Percentiles rank a stretch among this genome's conserved stretches.
Conservation (phyloP, 2,113 vertebrate genomes). For the Centropus bengalensis region DNA sequence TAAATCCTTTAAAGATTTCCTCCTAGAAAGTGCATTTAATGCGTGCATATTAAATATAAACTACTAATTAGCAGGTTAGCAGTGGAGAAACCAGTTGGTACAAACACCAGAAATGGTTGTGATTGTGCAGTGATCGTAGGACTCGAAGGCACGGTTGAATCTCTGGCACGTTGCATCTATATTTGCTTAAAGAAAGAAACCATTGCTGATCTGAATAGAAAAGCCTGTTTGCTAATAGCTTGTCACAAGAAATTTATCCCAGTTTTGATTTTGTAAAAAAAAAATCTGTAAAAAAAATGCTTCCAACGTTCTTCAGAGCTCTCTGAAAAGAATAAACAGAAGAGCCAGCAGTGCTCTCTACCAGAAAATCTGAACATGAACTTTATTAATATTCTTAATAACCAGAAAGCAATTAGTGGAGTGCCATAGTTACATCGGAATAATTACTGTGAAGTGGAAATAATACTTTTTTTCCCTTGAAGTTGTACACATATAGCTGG, state of each 20-base stretch:
- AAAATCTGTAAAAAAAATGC: not conserved
- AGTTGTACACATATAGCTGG: not conserved
- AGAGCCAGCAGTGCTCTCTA: not conserved
- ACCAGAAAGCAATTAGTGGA: conserved; percentile 2
- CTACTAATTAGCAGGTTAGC: not conserved
- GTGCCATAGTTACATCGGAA: not conserved
- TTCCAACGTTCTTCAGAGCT: not conserved
- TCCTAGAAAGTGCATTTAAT: not conserved
- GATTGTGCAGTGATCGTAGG: not conserved
- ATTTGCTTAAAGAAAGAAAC: not conserved
- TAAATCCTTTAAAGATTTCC: not conserved
- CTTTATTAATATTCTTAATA: conserved; percentile 50
- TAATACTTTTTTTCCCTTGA: not conserved
- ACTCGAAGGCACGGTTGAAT: not conserved
- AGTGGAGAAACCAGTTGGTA: not conserved
- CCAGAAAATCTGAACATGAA: conserved; percentile 38
- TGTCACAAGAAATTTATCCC: conserved; percentile 25
- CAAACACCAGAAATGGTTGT: not conserved
- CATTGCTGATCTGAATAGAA: not conserved
- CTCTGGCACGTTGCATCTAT: not conserved
- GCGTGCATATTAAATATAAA: not conserved
- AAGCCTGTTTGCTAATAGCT: not conserved
- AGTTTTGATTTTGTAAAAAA: conserved; percentile 5
- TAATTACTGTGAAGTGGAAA: conserved; percentile 12
- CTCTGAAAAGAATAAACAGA: not conserved